Percentiles rank a stretch among this genome's conserved stretches.
Evolutionary conservation across 2,797 vertebrate species (phyloP).

Genomic region (Coluber constrictor): DNA sequence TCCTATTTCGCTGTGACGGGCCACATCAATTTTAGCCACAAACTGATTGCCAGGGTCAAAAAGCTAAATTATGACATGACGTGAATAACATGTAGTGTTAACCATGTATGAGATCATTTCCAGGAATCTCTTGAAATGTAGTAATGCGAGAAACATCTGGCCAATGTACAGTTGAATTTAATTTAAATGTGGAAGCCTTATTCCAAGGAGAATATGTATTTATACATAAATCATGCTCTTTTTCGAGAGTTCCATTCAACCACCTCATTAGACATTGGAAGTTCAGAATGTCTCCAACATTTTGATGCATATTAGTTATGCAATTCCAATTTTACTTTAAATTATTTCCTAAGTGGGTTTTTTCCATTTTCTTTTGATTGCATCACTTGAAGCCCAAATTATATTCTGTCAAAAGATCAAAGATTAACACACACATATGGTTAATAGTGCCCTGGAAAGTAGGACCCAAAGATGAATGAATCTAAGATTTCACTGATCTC

Average conservation of each 20-base stretch:
- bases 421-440: not conserved
- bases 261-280: constrained; percentile 57
- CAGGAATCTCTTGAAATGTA: constrained; percentile 70
- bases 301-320: constrained; percentile 40
- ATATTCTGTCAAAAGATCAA: not conserved
- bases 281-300: constrained; percentile 28
- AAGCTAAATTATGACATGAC: constrained; percentile 65
- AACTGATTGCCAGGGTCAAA: constrained; percentile 43
- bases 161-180: constrained; percentile 60
- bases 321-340: constrained; percentile 13
- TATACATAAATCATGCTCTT: constrained; percentile 61
- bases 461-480: not conserved
- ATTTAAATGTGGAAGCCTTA: constrained; percentile 70
- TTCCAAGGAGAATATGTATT: constrained; percentile 60
- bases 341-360: not conserved
- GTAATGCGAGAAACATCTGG: constrained; percentile 78
- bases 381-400: not conserved
- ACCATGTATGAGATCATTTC: constrained; percentile 77
- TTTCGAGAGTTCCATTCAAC: constrained; percentile 57
- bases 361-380: constrained; percentile 17
- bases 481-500: not conserved
- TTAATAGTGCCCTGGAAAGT: not conserved
- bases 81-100: constrained; percentile 66
- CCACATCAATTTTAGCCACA: constrained; percentile 41
- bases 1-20: constrained; percentile 38